Conservation (phyloP, 2,797 vertebrate genomes). For the Oceanodroma leucorhoa region DNA sequence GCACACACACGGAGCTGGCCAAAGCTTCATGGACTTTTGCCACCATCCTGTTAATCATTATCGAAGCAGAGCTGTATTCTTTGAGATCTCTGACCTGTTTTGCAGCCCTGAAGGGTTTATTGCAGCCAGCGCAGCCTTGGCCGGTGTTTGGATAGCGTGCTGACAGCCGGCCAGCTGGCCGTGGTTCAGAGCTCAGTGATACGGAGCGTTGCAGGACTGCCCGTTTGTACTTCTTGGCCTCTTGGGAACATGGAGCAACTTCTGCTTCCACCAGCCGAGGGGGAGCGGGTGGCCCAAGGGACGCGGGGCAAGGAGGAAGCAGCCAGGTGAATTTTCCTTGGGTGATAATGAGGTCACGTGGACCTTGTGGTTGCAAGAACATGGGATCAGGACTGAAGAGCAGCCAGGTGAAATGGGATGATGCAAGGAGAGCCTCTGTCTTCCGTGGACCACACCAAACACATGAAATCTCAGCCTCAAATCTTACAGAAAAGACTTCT, state of each 20-base stretch:
- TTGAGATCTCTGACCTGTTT: slow-evolving; percentile 70
- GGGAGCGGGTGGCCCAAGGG: neutral
- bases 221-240: neutral
- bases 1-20: neutral
- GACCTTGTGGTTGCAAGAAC: neutral
- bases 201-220: neutral
- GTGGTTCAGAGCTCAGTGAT: slow-evolving; percentile 2
- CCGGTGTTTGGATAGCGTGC: slow-evolving; percentile 62
- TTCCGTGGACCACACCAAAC: neutral
- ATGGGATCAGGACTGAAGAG: neutral
- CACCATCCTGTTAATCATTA: slow-evolving; percentile 77
- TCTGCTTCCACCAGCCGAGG: neutral
- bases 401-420: neutral
- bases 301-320: neutral
- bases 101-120: slow-evolving; percentile 66
- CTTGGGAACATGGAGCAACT: slow-evolving; percentile 26
- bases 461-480: neutral
- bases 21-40: slow-evolving; percentile 47
- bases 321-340: neutral
- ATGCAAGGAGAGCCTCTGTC: neutral
- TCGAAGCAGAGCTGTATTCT: slow-evolving; percentile 13
- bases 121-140: slow-evolving; percentile 68
- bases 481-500: neutral
- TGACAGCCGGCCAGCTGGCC: slow-evolving; percentile 62
- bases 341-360: neutral